Evolutionary conservation across 2,888 invertebrate genomes (phyloP).

Genomic region (Pachliopta kotzebuea): DNA sequence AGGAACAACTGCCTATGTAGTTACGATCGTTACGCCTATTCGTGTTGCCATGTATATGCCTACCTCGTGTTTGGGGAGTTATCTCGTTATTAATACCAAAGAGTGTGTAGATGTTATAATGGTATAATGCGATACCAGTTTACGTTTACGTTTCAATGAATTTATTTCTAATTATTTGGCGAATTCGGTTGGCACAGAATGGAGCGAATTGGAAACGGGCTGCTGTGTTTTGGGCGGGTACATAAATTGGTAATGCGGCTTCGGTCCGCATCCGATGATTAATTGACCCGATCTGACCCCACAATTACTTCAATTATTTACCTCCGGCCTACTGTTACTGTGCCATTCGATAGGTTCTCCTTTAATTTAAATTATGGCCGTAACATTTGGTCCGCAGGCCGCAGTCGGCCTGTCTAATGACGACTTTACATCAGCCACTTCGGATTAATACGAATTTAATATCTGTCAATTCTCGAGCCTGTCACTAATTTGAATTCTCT

Average conservation of each 20-base stretch:
- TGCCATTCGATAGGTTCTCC: slow-evolving; percentile 45
- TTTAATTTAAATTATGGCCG: slow-evolving; percentile 44
- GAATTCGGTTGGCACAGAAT: slow-evolving; percentile 32
- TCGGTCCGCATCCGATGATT: slow-evolving; percentile 66
- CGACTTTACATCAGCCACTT: slow-evolving; percentile 1
- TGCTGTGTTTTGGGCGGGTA: slow-evolving; percentile 53
- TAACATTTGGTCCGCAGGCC: slow-evolving; percentile 6
- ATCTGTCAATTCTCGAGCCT: neutral
- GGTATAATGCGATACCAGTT: slow-evolving; percentile 1
- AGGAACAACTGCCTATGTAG: no score
- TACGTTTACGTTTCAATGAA: slow-evolving; percentile 21
- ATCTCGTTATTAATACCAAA: no score
- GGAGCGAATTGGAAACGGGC: slow-evolving; percentile 38
- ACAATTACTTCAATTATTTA: slow-evolving; percentile 78
- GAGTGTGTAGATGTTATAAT: no score
- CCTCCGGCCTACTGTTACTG: slow-evolving; percentile 62
- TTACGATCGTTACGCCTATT: no score
- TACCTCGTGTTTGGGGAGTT: no score
- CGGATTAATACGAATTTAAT: slow-evolving; percentile 9
- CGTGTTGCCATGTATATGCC: no score
- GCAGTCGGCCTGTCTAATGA: slow-evolving; percentile 12
- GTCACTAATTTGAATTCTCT: no score
- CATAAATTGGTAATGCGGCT: slow-evolving; percentile 65
- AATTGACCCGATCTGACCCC: slow-evolving; percentile 75
- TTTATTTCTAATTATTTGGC: slow-evolving; percentile 28